A percentile compares a stretch with the other conserved stretches of the same genome.
Evolutionary conservation across 2,888 invertebrate genomes (phyloP).

Genomic region (Diaperis boleti): DNA sequence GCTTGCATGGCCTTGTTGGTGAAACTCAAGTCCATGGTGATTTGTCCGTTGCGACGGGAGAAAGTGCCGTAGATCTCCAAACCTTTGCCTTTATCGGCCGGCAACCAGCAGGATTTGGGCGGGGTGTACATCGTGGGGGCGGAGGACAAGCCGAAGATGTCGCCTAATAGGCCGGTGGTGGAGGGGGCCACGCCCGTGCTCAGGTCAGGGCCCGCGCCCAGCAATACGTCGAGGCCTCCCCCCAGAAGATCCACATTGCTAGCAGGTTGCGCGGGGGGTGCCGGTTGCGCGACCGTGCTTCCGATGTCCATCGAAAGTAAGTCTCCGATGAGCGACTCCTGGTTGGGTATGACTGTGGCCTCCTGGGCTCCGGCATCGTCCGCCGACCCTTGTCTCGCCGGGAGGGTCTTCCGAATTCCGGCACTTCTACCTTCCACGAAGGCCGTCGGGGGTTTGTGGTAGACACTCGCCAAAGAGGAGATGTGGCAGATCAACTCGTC

Average conservation of each 20-base stretch:
- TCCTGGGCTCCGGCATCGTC: conserved; percentile 61
- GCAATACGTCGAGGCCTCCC: conserved; percentile 88
- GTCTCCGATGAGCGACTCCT: conserved; percentile 97
- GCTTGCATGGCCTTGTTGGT: conserved; percentile 99
- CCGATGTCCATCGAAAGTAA: conserved; percentile 96
- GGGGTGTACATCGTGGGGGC: conserved; percentile 79
- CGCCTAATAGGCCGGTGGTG: conserved; percentile 83
- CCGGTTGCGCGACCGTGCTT: conserved; percentile 69
- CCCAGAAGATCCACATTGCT: conserved; percentile 87
- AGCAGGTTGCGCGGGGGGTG: conserved; percentile 69
- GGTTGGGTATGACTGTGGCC: conserved; percentile 79
- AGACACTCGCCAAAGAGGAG: conserved; percentile 95
- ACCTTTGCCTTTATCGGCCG: conserved; percentile 96
- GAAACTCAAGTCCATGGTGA: conserved; percentile 94
- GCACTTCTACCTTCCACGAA: conserved; percentile 91
- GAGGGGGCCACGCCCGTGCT: conserved; percentile 65
- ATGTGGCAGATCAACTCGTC: conserved; percentile 99
- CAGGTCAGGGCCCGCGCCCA: conserved; percentile 59
- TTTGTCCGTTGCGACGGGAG: conserved; percentile 82
- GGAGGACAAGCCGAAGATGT: conserved; percentile 86
- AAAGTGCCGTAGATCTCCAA: conserved; percentile 97
- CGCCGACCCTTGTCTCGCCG: conserved; percentile 71
- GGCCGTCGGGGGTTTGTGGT: conserved; percentile 98
- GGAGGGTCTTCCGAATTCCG: conserved; percentile 81
- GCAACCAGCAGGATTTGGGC: conserved; percentile 93